These are phyloP conservation scores for Bergia puertoricense DNA, from an alignment of 92 coral and sea anemone species.

Conservation along the genomic window DNA sequence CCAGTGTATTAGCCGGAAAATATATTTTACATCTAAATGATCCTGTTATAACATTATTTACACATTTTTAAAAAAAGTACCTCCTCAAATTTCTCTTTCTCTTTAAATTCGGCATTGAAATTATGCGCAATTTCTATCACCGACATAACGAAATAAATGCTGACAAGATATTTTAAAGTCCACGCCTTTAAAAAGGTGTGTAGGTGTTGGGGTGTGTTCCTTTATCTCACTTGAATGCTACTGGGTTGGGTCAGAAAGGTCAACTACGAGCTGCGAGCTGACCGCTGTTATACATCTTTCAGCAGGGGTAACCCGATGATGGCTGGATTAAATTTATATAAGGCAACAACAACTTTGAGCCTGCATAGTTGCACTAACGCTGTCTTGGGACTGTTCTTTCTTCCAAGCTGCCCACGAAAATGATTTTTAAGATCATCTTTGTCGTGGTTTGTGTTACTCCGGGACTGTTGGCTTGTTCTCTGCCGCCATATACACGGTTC, in stretches of 20 bases:
- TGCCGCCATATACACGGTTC: slow-evolving; percentile 49
- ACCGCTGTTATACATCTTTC: neutral
- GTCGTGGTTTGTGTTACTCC: neutral
- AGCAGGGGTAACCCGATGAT: slow-evolving; percentile 7
- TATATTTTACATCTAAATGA: too few species aligned
- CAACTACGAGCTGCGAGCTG: neutral
- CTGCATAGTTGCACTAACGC: neutral
- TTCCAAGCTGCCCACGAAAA: neutral
- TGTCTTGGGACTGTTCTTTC: neutral
- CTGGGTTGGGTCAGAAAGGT: neutral
- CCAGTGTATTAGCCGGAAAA: neutral
- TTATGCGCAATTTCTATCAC: neutral
- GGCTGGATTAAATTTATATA: slow-evolving; percentile 6
- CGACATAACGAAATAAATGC: too few species aligned
- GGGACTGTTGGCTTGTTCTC: slow-evolving; percentile 58
- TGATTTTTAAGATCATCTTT: neutral
- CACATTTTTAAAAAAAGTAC: too few species aligned
- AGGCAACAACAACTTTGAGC: neutral
- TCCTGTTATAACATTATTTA: too few species aligned
- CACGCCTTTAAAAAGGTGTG: neutral
- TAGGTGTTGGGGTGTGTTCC: neutral
- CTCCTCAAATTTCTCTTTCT: neutral
- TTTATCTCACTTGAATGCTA: too few species aligned
- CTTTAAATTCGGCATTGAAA: neutral
- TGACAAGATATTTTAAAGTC: too few species aligned